Percentiles rank a stretch among this genome's conserved stretches.
These are phyloP conservation scores for Pectinophora gossypiella DNA, from an alignment of 1,140 invertebrate species.

Conservation along the genomic window DNA sequence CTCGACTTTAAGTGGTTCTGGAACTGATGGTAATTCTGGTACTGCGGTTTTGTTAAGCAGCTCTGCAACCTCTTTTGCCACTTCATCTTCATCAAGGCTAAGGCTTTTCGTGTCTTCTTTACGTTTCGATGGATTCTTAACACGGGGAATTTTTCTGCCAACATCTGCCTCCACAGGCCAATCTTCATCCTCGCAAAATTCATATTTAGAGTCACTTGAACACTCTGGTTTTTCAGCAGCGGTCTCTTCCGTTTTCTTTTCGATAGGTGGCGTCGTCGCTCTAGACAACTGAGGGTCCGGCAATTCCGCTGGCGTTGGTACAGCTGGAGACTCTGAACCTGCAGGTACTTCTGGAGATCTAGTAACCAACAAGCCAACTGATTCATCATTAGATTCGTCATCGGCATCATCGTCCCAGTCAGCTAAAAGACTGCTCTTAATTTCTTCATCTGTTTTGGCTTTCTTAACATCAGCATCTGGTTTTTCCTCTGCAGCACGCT, in stretches of 20 bases:
- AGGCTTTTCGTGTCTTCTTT: conserved; percentile 59
- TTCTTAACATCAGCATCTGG: conserved; percentile 49
- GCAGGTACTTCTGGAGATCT: conserved; percentile 70
- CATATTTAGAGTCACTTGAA: conserved; percentile 68
- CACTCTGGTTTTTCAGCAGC: conserved; percentile 49
- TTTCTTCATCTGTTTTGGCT: conserved; percentile 67
- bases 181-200: conserved; percentile 77
- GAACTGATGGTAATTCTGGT: conserved; percentile 70
- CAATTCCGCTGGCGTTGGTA: conserved; percentile 45
- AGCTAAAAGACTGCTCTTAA: conserved; percentile 70
- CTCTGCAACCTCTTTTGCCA: conserved; percentile 74
- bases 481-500: conserved; percentile 40
- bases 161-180: conserved; percentile 64
- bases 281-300: conserved; percentile 30
- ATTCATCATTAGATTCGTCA: conserved; percentile 62
- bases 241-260: conserved; percentile 46
- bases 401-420: conserved; percentile 73
- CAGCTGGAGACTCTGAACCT: conserved; percentile 53
- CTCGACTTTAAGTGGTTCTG: conserved; percentile 59
- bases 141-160: conserved; percentile 73
- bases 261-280: conserved; percentile 20
- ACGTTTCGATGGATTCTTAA: conserved; percentile 58
- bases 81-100: conserved; percentile 64
- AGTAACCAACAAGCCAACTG: conserved; percentile 25
- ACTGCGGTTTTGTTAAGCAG: conserved; percentile 76